Conservation (phyloP, 1,140 invertebrate genomes). For the Pentalonia nigronervosa region DNA sequence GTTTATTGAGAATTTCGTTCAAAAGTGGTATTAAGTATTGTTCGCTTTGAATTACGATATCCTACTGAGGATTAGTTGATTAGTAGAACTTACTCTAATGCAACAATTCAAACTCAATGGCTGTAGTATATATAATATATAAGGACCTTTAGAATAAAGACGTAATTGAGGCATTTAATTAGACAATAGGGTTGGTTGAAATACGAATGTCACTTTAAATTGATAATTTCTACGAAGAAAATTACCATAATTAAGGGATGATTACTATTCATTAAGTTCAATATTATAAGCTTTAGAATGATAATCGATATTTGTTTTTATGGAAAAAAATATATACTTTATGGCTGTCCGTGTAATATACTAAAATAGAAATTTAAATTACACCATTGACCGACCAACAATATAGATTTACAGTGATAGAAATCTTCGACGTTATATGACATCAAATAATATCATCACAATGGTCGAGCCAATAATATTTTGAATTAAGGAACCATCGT, state of each 20-base stretch:
- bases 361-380: neutral
- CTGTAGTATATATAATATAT: constrained; percentile 1
- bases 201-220: neutral
- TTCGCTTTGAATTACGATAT: neutral
- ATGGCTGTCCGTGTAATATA: neutral
- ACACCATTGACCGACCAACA: neutral
- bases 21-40: neutral
- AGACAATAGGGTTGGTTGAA: neutral
- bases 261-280: neutral
- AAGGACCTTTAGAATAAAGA: neutral
- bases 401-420: neutral
- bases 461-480: neutral
- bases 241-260: neutral
- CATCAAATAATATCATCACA: neutral
- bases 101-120: neutral
- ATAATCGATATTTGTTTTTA: neutral
- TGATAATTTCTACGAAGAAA: neutral
- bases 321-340: neutral
- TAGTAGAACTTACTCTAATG: neutral
- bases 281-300: neutral
- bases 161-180: neutral
- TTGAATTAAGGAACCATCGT: neutral
- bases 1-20: neutral
- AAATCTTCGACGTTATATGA: neutral
- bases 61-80: constrained; percentile 10